phyloP scores from a whole-genome alignment of 2,797 vertebrate genomes.

The Ispidina lecontei region DNA sequence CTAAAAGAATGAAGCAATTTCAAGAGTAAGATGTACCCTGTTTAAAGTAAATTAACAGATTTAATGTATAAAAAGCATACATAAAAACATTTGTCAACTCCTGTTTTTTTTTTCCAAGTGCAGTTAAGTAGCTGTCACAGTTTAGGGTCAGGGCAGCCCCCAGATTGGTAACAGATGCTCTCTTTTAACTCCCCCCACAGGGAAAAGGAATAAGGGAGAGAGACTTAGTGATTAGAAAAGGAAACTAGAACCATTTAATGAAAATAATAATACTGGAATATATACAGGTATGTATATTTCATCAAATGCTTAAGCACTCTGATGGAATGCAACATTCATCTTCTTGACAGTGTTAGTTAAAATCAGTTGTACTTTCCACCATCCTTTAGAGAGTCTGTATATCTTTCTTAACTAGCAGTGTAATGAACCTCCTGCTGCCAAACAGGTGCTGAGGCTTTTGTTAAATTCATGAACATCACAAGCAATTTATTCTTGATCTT shows the following conservation, averaged over 20 bases:
- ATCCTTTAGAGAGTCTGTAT: not conserved
- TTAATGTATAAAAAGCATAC: constrained; percentile 18
- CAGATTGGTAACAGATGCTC: too few species aligned
- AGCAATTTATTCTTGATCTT: not conserved
- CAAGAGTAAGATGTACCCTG: not conserved
- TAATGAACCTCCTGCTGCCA: not conserved
- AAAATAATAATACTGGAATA: too few species aligned
- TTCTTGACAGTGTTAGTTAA: not conserved
- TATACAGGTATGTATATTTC: too few species aligned
- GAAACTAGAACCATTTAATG: too few species aligned
- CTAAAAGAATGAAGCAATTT: not conserved
- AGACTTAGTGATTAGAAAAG: too few species aligned
- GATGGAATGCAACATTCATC: not conserved
- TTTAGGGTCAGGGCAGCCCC: too few species aligned
- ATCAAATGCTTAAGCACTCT: too few species aligned
- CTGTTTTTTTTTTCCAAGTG: not conserved
- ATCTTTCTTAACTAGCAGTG: not conserved
- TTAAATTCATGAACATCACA: not conserved
- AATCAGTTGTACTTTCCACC: not conserved
- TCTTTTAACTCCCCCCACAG: too few species aligned
- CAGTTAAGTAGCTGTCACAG: not conserved
- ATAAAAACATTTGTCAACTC: not conserved
- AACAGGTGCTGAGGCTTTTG: not conserved
- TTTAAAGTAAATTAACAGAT: not conserved
- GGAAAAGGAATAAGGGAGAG: too few species aligned